phyloP scores from a whole-genome alignment of 2,797 vertebrate genomes.

The Zalophus californianus region DNA sequence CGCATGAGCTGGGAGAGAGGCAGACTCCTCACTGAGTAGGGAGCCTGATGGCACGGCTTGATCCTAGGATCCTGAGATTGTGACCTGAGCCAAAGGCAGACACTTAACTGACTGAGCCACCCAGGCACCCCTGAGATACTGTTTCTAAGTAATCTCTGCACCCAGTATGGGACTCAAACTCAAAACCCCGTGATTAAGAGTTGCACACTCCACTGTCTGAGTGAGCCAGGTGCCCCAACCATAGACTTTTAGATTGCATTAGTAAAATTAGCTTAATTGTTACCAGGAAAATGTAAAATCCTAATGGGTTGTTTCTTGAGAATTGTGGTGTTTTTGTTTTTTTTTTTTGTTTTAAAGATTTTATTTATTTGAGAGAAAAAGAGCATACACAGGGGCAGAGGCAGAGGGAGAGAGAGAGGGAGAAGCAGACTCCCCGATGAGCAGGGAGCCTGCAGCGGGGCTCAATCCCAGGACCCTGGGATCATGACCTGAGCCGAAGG shows the following conservation, averaged over 20 bases:
- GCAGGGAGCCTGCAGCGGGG: no score
- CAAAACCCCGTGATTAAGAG: not conserved
- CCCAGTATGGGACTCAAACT: not conserved
- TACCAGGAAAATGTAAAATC: conserved; percentile 17
- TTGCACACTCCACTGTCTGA: not conserved
- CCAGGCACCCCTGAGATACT: not conserved
- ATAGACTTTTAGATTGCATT: not conserved
- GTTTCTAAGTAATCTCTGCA: not conserved
- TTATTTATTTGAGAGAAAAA: no score
- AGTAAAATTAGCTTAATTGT: conserved; percentile 1
- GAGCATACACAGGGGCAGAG: no score
- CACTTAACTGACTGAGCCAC: not conserved
- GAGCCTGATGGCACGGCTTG: not conserved
- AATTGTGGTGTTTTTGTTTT: no score
- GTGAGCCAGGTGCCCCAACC: not conserved
- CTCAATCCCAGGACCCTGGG: no score
- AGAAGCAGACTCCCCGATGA: no score
- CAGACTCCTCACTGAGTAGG: no score
- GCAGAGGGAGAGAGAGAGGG: no score
- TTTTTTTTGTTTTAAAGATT: no score
- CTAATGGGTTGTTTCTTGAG: not conserved
- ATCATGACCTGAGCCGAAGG: no score
- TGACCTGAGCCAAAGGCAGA: not conserved
- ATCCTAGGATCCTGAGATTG: not conserved
- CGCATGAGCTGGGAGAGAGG: no score